A percentile compares a stretch with the other conserved stretches of the same genome.
Conservation (phyloP, 2,888 invertebrate genomes). For the Brachypalpus laphriformis region DNA sequence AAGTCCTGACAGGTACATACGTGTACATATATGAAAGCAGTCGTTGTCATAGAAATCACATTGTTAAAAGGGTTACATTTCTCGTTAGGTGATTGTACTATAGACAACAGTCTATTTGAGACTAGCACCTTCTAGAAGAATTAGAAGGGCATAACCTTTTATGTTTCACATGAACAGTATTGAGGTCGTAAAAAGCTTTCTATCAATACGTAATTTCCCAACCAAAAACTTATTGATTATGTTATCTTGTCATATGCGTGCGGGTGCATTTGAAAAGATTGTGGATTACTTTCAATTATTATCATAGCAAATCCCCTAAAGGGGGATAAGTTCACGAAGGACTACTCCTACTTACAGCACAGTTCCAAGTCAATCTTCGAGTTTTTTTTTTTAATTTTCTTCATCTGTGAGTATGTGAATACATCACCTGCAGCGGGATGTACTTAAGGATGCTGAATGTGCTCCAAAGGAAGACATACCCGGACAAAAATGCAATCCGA, state of each 20-base stretch:
- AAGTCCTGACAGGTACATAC: conserved; percentile 27
- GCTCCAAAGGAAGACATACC: background rate
- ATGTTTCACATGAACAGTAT: background rate
- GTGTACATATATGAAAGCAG: conserved; percentile 1
- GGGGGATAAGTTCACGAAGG: conserved; percentile 24
- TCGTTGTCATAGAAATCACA: conserved; percentile 26
- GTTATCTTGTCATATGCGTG: background rate
- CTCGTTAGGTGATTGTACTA: background rate
- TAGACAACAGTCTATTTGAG: conserved; percentile 9
- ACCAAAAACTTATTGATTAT: conserved; percentile 10
- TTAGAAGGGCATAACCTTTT: background rate
- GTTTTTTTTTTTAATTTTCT: conserved; percentile 29
- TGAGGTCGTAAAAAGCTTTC: background rate
- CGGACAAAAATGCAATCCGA: conserved; percentile 15
- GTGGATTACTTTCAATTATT: conserved; percentile 56
- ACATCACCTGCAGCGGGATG: conserved; percentile 51
- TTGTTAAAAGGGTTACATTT: conserved; percentile 9
- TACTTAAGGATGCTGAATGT: conserved; percentile 18
- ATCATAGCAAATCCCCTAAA: conserved; percentile 13
- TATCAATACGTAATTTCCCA: conserved; percentile 49
- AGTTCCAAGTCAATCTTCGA: conserved; percentile 31
- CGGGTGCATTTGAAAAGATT: conserved; percentile 1
- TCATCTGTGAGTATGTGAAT: conserved; percentile 16
- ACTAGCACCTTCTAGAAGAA: conserved; percentile 17
- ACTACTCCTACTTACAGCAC: conserved; percentile 2